Conservation (phyloP, 2,888 invertebrate species). For the Beris chalybata region DNA sequence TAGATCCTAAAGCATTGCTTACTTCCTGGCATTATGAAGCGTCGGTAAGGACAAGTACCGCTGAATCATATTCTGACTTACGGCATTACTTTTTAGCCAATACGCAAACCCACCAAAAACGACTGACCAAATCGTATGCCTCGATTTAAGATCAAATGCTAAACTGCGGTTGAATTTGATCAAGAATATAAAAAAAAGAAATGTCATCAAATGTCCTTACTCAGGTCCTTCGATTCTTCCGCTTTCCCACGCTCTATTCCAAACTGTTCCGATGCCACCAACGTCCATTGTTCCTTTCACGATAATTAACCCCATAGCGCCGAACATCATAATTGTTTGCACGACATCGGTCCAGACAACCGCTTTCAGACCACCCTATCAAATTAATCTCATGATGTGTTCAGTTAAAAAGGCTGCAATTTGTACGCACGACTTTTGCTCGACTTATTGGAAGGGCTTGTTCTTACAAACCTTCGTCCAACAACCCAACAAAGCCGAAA, state of each 20-base stretch:
- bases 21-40: conserved; percentile 65
- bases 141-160: conserved; percentile 67
- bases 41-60: conserved; percentile 71
- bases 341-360: conserved; percentile 76
- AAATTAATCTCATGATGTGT: conserved; percentile 32
- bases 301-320: conserved; percentile 66
- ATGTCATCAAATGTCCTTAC: conserved; percentile 50
- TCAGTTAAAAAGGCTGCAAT: conserved; percentile 1
- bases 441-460: conserved; percentile 1
- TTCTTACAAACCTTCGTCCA: not conserved
- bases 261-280: conserved; percentile 66
- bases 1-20: conserved; percentile 30
- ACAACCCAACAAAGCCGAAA: not conserved
- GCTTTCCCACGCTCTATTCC: conserved; percentile 62
- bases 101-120: conserved; percentile 70
- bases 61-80: conserved; percentile 81
- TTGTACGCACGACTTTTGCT: not conserved
- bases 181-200: not conserved
- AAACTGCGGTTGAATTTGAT: conserved; percentile 56
- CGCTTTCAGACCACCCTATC: conserved; percentile 66
- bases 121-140: conserved; percentile 76
- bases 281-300: conserved; percentile 66
- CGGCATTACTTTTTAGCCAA: conserved; percentile 72
- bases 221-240: conserved; percentile 65
- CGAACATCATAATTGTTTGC: conserved; percentile 69